Conservation (phyloP, 1,140 invertebrate species). For the Anastrepha ludens region DNA sequence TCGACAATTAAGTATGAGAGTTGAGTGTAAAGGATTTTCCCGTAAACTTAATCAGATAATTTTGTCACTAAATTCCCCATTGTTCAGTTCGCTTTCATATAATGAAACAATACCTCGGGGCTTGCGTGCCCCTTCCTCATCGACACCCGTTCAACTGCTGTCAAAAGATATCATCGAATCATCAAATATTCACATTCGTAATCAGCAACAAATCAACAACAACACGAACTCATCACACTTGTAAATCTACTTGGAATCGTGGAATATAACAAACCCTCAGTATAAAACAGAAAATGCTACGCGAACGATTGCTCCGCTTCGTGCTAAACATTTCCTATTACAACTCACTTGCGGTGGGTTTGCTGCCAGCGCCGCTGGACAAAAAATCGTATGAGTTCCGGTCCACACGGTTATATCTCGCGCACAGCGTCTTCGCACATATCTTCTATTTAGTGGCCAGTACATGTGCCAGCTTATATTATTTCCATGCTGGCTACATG, state of each 20-base stretch:
- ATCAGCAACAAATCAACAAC: neutral
- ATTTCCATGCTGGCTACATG: neutral
- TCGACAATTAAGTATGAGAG: no score
- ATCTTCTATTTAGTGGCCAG: neutral
- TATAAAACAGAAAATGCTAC: slow-evolving; percentile 9
- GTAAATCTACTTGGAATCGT: neutral
- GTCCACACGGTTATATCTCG: neutral
- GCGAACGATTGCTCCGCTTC: neutral
- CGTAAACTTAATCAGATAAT: no score
- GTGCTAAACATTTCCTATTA: neutral
- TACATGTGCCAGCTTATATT: neutral
- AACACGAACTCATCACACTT: neutral
- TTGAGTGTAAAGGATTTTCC: no score
- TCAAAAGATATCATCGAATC: neutral
- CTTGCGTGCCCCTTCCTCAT: neutral
- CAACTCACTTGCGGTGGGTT: neutral
- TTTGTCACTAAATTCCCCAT: no score
- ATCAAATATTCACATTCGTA: neutral
- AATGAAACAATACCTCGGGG: no score
- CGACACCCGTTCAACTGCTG: neutral
- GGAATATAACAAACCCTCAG: neutral
- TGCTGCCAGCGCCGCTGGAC: neutral
- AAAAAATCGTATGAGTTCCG: neutral
- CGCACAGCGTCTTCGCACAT: neutral
- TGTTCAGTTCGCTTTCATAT: no score